Evolutionary conservation across 37 sponge, comb jelly and placozoan genomes (phyloP).

Genomic region (Agelas oroides): DNA sequence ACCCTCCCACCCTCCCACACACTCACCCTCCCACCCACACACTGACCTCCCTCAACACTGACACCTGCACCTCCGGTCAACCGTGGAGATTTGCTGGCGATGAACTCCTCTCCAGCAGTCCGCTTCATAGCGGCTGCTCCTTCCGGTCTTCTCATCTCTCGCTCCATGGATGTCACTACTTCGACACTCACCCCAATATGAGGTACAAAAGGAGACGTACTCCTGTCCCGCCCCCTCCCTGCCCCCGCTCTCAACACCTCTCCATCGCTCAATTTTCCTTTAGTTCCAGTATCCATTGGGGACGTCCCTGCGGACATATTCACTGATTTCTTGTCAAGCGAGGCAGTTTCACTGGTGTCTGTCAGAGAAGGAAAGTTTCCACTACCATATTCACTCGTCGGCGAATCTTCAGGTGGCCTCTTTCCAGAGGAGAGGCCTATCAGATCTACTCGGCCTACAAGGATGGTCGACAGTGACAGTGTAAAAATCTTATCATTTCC

Average conservation of each 20-base stretch:
- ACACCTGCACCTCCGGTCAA: neutral
- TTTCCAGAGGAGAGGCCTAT: neutral
- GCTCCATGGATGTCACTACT: neutral
- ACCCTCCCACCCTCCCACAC: neutral
- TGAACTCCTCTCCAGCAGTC: neutral
- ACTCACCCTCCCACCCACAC: neutral
- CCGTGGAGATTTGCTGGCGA: neutral
- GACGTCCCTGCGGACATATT: neutral
- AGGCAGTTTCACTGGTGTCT: neutral
- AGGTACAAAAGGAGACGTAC: neutral
- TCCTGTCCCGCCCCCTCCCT: neutral
- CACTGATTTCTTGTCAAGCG: neutral
- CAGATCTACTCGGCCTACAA: neutral
- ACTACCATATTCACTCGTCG: conserved; percentile 45
- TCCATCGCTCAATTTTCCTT: no score
- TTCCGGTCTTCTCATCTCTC: neutral
- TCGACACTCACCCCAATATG: conserved; percentile 9
- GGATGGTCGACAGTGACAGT: conserved; percentile 2
- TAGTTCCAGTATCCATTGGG: neutral
- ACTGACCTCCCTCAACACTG: neutral
- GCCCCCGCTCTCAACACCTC: no score
- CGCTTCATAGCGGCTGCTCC: neutral
- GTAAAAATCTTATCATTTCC: no score
- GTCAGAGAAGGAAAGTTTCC: conserved; percentile 47
- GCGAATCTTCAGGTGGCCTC: conserved; percentile 16